Conservation (phyloP, 2,113 vertebrate genomes). For the Epinephelus cyanopodus region DNA sequence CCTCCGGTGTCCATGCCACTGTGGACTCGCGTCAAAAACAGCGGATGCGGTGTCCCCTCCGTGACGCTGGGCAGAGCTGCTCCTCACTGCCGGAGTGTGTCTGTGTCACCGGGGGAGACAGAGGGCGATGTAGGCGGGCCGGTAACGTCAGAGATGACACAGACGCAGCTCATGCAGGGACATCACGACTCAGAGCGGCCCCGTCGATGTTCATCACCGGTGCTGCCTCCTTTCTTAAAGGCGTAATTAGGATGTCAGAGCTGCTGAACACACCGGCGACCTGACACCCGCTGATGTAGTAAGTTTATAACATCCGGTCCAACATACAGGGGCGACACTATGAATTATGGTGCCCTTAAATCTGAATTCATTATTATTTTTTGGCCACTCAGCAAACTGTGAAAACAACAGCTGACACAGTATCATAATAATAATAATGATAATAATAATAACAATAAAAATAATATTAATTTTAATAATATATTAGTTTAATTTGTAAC, state of each 20-base stretch:
- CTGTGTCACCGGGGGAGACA: constrained; percentile 46
- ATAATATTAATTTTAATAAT: too few relatives aligned
- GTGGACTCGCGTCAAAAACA: constrained; percentile 35
- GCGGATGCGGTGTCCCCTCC: constrained; percentile 18
- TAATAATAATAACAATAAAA: too few relatives aligned
- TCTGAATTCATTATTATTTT: not conserved
- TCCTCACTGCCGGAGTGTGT: constrained; percentile 24
- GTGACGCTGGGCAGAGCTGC: constrained; percentile 16
- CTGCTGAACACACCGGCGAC: not conserved
- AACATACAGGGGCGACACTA: not conserved
- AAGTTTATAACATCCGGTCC: not conserved
- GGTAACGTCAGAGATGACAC: constrained; percentile 76
- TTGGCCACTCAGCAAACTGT: not conserved
- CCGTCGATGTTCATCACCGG: constrained; percentile 2
- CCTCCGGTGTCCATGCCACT: constrained; percentile 78
- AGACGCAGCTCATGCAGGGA: constrained; percentile 38
- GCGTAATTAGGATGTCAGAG: not conserved
- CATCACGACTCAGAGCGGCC: constrained; percentile 67
- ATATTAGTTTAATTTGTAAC: too few relatives aligned
- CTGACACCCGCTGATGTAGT: not conserved
- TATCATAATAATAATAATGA: too few relatives aligned
- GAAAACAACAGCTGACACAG: too few relatives aligned
- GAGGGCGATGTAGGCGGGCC: constrained; percentile 62
- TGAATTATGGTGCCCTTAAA: not conserved
- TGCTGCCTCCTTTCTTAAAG: not conserved